Conservation (phyloP, 2,113 vertebrate species). For the Thermophis baileyi region DNA sequence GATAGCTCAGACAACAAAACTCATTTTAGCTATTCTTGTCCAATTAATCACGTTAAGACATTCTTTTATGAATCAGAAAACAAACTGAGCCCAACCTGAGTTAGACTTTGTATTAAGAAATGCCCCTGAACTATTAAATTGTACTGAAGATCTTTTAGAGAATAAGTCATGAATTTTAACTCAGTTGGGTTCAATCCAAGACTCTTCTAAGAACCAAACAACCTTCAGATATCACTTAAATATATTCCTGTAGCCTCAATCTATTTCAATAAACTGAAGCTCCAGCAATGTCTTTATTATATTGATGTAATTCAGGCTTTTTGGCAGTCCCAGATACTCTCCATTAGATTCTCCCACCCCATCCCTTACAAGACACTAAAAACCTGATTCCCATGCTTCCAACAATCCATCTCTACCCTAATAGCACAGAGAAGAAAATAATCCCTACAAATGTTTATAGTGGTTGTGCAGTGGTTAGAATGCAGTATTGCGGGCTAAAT, state of each 20-base stretch:
- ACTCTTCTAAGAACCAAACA: neutral
- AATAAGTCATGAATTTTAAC: neutral
- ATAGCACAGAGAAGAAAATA: neutral
- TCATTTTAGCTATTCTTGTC: neutral
- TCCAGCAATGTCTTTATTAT: neutral
- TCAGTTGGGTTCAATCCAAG: neutral
- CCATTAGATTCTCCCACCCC: neutral
- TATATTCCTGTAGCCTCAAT: neutral
- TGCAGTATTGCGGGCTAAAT: too few species aligned
- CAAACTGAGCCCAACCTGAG: rapidly evolving
- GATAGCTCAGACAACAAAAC: neutral
- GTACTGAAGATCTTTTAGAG: neutral
- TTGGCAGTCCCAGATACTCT: neutral
- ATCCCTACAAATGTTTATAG: neutral
- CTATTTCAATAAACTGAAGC: neutral
- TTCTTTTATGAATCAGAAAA: neutral
- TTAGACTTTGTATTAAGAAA: neutral
- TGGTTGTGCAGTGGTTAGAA: too few species aligned
- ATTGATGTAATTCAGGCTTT: neutral
- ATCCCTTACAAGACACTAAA: neutral
- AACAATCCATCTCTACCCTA: neutral
- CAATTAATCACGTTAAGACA: neutral
- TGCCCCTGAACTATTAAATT: neutral
- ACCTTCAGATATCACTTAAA: rapidly evolving
- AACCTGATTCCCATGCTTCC: neutral